Evolutionary conservation across 2,113 vertebrate genomes (phyloP).

Genomic region (Orcinus orca): DNA sequence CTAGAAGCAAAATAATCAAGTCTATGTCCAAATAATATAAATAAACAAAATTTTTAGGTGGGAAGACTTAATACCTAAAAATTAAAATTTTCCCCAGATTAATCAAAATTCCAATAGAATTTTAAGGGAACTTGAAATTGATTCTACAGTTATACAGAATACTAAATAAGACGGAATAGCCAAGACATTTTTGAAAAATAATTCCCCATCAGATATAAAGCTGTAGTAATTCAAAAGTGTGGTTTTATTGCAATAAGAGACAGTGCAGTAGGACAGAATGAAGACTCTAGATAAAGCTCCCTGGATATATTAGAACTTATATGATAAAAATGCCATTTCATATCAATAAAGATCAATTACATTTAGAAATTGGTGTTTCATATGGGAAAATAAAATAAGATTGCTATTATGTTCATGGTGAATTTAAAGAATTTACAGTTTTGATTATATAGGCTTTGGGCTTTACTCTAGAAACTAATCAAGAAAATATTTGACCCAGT

Average conservation of each 20-base stretch:
- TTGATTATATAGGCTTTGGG: not conserved
- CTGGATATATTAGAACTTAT: not conserved
- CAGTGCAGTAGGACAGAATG: not conserved
- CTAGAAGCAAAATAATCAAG: not conserved
- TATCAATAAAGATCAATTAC: not conserved
- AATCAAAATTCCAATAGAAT: not conserved
- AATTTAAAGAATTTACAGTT: constrained; percentile 37
- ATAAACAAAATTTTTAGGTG: not conserved
- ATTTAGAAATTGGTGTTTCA: constrained; percentile 18
- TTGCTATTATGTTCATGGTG: not conserved
- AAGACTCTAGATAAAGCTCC: not conserved
- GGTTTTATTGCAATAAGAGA: not conserved
- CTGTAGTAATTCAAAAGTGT: not conserved
- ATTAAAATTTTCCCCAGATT: not conserved
- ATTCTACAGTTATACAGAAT: not conserved
- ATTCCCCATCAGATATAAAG: not conserved
- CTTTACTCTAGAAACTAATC: constrained; percentile 31
- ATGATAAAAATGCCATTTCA: not conserved
- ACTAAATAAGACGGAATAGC: not conserved
- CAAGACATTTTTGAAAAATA: not conserved
- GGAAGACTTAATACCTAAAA: not conserved
- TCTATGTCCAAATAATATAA: not conserved
- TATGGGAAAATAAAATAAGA: not conserved
- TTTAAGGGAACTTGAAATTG: not conserved
- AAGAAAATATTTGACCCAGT: not conserved